These are phyloP conservation scores for Hyles vespertilio DNA, from an alignment of 1,140 invertebrate genomes.

Conservation along the genomic window DNA sequence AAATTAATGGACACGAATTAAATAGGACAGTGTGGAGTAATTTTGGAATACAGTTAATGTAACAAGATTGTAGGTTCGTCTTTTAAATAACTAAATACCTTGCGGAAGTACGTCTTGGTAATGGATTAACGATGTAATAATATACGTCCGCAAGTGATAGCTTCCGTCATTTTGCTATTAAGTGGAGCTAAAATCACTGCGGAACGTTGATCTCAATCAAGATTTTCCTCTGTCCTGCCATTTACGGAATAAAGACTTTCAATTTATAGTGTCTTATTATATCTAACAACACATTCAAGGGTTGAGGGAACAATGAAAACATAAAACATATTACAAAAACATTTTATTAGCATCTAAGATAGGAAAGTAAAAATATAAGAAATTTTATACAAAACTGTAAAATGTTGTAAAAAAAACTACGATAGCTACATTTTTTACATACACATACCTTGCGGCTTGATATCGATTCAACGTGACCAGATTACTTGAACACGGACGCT, in stretches of 20 bases:
- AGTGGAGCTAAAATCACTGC: no score
- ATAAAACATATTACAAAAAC: slow-evolving; percentile 63
- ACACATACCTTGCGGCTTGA: slow-evolving; percentile 32
- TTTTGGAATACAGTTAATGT: no score
- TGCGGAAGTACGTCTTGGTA: no score
- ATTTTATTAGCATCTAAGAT: slow-evolving; percentile 74
- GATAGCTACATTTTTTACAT: slow-evolving; percentile 56
- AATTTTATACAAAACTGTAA: slow-evolving; percentile 67
- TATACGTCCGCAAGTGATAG: no score
- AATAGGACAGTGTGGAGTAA: no score
- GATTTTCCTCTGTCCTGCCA: no score
- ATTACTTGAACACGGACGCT: slow-evolving; percentile 29
- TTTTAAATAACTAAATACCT: no score
- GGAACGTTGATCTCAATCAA: no score
- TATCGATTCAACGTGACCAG: slow-evolving; percentile 47
- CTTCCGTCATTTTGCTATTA: no score
- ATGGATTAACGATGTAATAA: no score
- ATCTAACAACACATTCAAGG: neutral
- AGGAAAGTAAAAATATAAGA: slow-evolving; percentile 74
- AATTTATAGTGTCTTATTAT: neutral
- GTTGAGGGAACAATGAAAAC: slow-evolving; percentile 10
- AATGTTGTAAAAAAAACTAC: slow-evolving; percentile 61
- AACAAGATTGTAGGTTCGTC: no score
- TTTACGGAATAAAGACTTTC: neutral
- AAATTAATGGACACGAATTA: no score